These are phyloP conservation scores for Elephantulus edwardii DNA, from an alignment of 2,113 vertebrate species.

Conservation along the genomic window DNA sequence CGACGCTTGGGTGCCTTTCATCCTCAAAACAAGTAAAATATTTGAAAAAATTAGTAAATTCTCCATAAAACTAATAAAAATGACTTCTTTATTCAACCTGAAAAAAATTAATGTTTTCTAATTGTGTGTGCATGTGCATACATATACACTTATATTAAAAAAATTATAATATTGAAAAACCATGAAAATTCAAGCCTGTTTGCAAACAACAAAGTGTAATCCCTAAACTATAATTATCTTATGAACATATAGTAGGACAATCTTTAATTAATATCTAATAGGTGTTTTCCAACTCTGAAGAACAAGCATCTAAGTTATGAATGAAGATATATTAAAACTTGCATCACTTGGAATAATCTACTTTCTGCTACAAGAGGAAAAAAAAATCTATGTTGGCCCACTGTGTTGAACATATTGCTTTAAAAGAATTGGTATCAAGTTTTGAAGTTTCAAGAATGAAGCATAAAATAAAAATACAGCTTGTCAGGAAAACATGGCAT, in stretches of 20 bases:
- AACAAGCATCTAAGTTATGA: background rate
- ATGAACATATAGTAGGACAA: background rate
- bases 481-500: constrained; percentile 67
- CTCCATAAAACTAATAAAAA: background rate
- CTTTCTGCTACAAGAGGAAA: background rate
- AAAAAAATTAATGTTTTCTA: background rate
- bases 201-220: background rate
- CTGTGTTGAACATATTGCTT: constrained; percentile 43
- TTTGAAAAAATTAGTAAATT: background rate
- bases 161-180: background rate
- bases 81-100: background rate
- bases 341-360: constrained; percentile 12
- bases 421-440: constrained; percentile 58
- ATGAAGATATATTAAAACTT: constrained; percentile 2
- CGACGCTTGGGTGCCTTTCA: too few species aligned
- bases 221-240: background rate
- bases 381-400: background rate
- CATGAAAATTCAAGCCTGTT: constrained; percentile 12
- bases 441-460: constrained; percentile 62
- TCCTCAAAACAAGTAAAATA: background rate
- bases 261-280: constrained; percentile 26
- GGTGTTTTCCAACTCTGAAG: background rate
- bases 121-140: background rate
- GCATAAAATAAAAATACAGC: constrained; percentile 62
- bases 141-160: background rate